These are phyloP conservation scores for Danaus chrysippus DNA, from an alignment of 2,888 invertebrate genomes.

Conservation along the genomic window DNA sequence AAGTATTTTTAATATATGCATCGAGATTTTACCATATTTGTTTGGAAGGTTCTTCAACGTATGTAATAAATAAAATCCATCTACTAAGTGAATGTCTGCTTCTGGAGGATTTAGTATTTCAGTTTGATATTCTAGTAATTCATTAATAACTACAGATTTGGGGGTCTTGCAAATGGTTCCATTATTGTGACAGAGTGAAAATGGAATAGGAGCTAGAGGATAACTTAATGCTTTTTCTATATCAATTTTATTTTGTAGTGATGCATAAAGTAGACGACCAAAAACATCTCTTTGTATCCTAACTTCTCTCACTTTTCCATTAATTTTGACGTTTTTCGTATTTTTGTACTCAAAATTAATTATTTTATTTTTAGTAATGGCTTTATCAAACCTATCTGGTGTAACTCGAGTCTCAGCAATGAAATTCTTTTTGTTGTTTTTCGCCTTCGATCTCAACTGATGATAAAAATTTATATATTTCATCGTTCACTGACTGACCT, in stretches of 20 bases:
- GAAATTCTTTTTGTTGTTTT: conserved; percentile 16
- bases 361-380: conserved; percentile 20
- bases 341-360: conserved; percentile 22
- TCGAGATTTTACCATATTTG: conserved; percentile 21
- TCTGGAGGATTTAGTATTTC: conserved; percentile 17
- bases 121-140: too few species aligned
- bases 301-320: conserved; percentile 24
- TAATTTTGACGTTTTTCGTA: conserved; percentile 17
- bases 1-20: conserved; percentile 18
- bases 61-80: conserved; percentile 19
- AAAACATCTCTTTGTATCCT: conserved; percentile 22
- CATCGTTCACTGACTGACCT: conserved; percentile 18
- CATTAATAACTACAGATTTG: conserved; percentile 17
- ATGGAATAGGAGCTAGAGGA: conserved; percentile 23
- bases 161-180: conserved; percentile 18
- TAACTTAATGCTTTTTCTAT: conserved; percentile 23
- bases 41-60: conserved; percentile 13
- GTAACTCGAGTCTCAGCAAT: conserved; percentile 16
- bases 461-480: conserved; percentile 14
- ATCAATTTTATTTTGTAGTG: conserved; percentile 24
- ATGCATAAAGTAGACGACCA: conserved; percentile 20
- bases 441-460: conserved; percentile 17
- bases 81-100: conserved; percentile 16
- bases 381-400: conserved; percentile 22
- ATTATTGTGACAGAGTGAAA: conserved; percentile 21